phyloP scores from a whole-genome alignment of 2,113 vertebrate species.

The Gambusia affinis region DNA sequence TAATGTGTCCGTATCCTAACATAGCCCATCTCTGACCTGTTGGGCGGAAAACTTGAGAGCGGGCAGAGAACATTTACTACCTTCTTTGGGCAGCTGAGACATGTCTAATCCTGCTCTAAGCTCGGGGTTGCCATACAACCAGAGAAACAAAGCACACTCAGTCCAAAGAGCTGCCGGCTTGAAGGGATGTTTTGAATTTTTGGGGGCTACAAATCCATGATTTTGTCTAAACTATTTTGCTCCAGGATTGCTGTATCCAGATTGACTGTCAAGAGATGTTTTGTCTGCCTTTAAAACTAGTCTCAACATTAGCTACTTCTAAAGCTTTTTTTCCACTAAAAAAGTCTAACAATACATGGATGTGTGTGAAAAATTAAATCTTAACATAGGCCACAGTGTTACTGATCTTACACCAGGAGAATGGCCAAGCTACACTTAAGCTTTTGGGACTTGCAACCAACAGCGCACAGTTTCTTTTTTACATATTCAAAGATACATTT shows the following conservation, averaged over 20 bases:
- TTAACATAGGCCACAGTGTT: not conserved
- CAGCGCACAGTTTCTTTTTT: too few relatives aligned
- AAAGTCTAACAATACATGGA: not conserved
- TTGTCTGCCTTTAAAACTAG: conserved; percentile 11
- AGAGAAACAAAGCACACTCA: conserved; percentile 34
- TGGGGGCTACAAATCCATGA: conserved; percentile 17
- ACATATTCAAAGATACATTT: too few relatives aligned
- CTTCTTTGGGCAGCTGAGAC: conserved; percentile 57
- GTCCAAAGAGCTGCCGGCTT: conserved; percentile 36
- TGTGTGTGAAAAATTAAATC: conserved; percentile 22
- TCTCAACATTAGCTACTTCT: conserved; percentile 5
- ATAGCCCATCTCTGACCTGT: conserved; percentile 35
- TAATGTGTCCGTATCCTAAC: conserved; percentile 33
- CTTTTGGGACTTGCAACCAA: too few relatives aligned
- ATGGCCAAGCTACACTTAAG: too few relatives aligned
- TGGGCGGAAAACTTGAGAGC: conserved; percentile 27
- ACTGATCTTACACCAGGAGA: not conserved
- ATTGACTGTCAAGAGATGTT: conserved; percentile 5
- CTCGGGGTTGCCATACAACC: conserved; percentile 26
- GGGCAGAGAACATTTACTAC: conserved; percentile 34
- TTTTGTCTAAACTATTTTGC: conserved; percentile 27
- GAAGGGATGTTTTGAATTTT: conserved; percentile 43
- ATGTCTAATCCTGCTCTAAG: conserved; percentile 13
- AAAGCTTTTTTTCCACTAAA: not conserved
- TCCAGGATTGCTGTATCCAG: not conserved